Evolutionary conservation across 53 echinoderm and acorn worm species (phyloP).

Genomic region (Paracentrotus lividus): DNA sequence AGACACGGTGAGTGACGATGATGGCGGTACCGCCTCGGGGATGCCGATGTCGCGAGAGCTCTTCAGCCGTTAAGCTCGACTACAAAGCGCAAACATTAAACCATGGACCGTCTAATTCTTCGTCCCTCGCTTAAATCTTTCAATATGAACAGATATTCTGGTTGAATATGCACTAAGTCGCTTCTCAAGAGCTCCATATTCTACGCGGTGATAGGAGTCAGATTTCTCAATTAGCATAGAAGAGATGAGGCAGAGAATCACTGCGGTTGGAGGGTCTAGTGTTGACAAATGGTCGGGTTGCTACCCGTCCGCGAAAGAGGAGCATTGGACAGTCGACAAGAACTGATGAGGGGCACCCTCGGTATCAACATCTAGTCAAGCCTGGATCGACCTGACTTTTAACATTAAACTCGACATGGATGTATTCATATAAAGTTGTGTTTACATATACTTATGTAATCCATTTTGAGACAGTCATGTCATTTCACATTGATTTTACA

Average conservation of each 20-base stretch:
- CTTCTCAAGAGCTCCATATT: neutral
- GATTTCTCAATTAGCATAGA: conserved; percentile 34
- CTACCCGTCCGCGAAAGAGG: neutral
- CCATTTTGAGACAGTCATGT: too few relatives aligned
- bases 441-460: too few relatives aligned
- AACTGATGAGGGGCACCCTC: neutral
- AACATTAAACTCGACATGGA: neutral
- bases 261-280: conserved; percentile 29
- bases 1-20: neutral
- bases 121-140: conserved; percentile 9
- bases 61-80: neutral
- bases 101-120: neutral
- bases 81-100: neutral
- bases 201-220: conserved; percentile 27
- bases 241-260: neutral
- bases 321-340: neutral
- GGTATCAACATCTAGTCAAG: neutral
- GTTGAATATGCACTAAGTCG: conserved; percentile 2
- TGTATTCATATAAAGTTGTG: neutral
- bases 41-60: neutral
- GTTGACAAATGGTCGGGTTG: conserved; percentile 22
- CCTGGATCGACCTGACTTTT: conserved; percentile 10
- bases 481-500: too few relatives aligned
- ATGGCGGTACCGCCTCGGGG: neutral
- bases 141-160: conserved; percentile 18